phyloP scores from a whole-genome alignment of 2,888 invertebrate species.

The Xylophagus ater region DNA sequence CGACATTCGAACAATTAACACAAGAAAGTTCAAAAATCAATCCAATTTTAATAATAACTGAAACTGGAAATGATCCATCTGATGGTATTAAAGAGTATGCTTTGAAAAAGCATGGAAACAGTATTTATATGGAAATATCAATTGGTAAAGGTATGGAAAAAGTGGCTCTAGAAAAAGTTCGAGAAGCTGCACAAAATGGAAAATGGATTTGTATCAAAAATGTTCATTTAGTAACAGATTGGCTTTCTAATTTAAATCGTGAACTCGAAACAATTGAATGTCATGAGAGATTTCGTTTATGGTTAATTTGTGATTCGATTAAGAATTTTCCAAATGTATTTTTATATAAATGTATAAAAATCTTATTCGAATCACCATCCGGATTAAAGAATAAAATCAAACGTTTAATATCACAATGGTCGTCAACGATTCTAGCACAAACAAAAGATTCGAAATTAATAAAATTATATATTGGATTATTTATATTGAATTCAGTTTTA shows the following conservation, averaged over 20 bases:
- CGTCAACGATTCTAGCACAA: slow-evolving; percentile 23
- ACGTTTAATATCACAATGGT: slow-evolving; percentile 63
- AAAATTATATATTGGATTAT: slow-evolving; percentile 61
- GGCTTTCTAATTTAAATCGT: slow-evolving; percentile 58
- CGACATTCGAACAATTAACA: slow-evolving; percentile 30
- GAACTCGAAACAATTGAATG: slow-evolving; percentile 43
- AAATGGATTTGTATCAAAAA: slow-evolving; percentile 74
- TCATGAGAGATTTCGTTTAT: slow-evolving; percentile 55
- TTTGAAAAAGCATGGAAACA: slow-evolving; percentile 35
- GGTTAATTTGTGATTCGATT: slow-evolving; percentile 80
- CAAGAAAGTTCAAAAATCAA: slow-evolving; percentile 40
- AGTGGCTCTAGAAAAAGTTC: slow-evolving; percentile 47
- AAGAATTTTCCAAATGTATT: slow-evolving; percentile 62
- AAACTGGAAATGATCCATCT: slow-evolving; percentile 86
- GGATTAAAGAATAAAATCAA: slow-evolving; percentile 74
- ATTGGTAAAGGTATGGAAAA: slow-evolving; percentile 71
- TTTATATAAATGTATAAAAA: slow-evolving; percentile 65
- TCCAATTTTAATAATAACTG: slow-evolving; percentile 74
- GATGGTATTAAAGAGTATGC: slow-evolving; percentile 63
- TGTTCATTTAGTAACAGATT: slow-evolving; percentile 61
- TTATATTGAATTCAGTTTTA: slow-evolving; percentile 80
- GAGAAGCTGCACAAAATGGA: slow-evolving; percentile 49
- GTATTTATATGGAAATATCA: slow-evolving; percentile 55
- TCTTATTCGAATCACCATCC: slow-evolving; percentile 74
- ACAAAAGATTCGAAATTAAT: slow-evolving; percentile 38